Evolutionary conservation across 1,140 invertebrate species (phyloP).

Genomic region (Trialeurodes vaporariorum): DNA sequence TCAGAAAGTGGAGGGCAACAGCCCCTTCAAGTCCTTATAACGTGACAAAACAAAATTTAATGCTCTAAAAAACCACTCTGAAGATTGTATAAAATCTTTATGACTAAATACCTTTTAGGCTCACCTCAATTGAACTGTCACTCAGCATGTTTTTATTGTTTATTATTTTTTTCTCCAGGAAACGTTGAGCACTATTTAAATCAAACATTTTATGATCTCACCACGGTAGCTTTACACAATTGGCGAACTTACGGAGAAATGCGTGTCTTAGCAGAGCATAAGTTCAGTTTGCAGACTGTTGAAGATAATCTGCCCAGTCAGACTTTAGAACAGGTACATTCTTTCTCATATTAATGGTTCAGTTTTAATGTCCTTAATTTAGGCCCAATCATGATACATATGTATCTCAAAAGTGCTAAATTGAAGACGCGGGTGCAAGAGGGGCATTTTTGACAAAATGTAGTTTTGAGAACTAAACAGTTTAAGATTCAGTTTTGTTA

Average conservation of each 20-base stretch:
- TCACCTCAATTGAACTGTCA: not conserved
- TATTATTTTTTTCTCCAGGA: conserved; percentile 33
- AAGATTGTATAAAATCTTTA: no score
- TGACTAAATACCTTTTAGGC: conserved; percentile 3
- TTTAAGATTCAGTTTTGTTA: not conserved
- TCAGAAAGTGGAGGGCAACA: no score
- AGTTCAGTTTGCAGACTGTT: conserved; percentile 67
- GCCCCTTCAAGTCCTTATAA: no score
- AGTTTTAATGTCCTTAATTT: not conserved
- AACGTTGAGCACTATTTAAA: conserved; percentile 86
- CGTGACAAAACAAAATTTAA: no score
- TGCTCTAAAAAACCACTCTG: no score
- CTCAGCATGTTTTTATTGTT: conserved; percentile 7
- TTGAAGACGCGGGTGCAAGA: not conserved
- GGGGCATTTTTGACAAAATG: no score
- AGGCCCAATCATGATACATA: not conserved
- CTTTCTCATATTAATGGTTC: conserved; percentile 7
- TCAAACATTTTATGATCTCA: conserved; percentile 93
- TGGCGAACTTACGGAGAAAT: conserved; percentile 97
- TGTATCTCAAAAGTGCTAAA: not conserved
- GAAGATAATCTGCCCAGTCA: conserved; percentile 92
- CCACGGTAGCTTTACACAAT: conserved; percentile 91
- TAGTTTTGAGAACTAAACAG: not conserved
- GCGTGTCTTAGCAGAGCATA: conserved; percentile 79
- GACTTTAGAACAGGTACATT: conserved; percentile 75